Evolutionary conservation across 2,888 invertebrate species (phyloP).

Genomic region (Galeruca laticollis): DNA sequence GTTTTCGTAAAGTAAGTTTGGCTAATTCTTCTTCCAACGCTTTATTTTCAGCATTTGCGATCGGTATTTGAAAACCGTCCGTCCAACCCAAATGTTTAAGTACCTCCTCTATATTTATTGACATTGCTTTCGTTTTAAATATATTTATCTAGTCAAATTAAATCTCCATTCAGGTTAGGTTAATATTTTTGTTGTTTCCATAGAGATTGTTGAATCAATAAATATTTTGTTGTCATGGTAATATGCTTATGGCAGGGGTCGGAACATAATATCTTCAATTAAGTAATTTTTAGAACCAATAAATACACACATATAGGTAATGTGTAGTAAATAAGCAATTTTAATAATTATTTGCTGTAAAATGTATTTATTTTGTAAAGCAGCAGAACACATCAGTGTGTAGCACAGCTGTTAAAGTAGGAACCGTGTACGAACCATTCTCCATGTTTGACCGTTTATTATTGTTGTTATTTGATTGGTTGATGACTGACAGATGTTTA

Average conservation of each 20-base stretch:
- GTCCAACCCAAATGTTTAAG: conserved; percentile 80
- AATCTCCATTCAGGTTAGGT: conserved; percentile 2
- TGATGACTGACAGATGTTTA: too few species aligned
- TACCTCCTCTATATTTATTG: conserved; percentile 71
- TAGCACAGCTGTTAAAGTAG: too few species aligned
- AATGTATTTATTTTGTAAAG: too few species aligned
- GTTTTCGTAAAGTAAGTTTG: conserved; percentile 67
- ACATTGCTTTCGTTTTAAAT: conserved; percentile 37
- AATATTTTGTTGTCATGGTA: conserved; percentile 12
- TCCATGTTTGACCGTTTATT: too few species aligned
- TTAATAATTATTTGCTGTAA: too few species aligned
- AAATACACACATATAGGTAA: too few species aligned
- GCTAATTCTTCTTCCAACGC: conserved; percentile 70
- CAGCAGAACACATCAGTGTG: too few species aligned
- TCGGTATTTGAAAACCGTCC: conserved; percentile 82
- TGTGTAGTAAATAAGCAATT: too few species aligned
- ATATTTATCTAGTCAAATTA: neutral
- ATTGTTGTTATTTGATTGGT: too few species aligned
- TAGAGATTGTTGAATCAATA: conserved; percentile 1
- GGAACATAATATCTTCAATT: too few species aligned
- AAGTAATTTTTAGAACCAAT: neutral
- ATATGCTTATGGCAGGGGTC: too few species aligned
- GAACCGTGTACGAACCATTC: too few species aligned
- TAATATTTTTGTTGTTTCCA: conserved; percentile 10
- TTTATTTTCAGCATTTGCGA: conserved; percentile 81